These are phyloP conservation scores for Nibea albiflora DNA, from an alignment of 2,113 vertebrate species.

Conservation along the genomic window DNA sequence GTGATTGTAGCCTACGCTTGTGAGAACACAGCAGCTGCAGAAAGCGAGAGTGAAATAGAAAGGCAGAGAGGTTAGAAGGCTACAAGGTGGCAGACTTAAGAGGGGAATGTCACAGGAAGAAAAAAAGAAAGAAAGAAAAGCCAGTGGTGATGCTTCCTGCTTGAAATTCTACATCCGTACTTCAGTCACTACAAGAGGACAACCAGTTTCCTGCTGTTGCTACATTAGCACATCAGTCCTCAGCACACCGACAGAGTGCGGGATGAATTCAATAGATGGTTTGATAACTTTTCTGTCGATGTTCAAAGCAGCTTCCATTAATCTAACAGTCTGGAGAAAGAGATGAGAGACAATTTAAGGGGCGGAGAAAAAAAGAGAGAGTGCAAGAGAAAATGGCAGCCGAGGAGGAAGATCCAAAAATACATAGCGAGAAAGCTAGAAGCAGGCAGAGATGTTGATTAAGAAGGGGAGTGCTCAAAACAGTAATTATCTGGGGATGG, in stretches of 20 bases:
- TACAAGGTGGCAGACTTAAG: conserved; percentile 40
- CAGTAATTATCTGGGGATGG: conserved; percentile 81
- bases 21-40: conserved; percentile 30
- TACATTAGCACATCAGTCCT: conserved; percentile 46
- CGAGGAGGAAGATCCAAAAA: conserved; percentile 37
- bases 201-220: conserved; percentile 39
- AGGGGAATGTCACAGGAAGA: neutral
- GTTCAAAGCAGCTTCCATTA: conserved; percentile 58
- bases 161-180: conserved; percentile 52
- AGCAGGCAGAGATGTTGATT: conserved; percentile 51
- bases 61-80: conserved; percentile 33
- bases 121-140: neutral
- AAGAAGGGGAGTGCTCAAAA: conserved; percentile 63
- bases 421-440: conserved; percentile 38
- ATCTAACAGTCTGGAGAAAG: conserved; percentile 45
- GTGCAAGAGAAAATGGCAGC: conserved; percentile 3
- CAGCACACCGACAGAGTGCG: conserved; percentile 17
- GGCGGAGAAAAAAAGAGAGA: neutral
- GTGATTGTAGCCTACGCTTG: conserved; percentile 16
- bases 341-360: conserved; percentile 37
- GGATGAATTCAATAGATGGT: conserved; percentile 54
- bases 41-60: conserved; percentile 24
- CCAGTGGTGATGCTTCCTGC: conserved; percentile 25
- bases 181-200: conserved; percentile 25
- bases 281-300: conserved; percentile 53